Evolutionary conservation across 2,888 invertebrate genomes (phyloP), one percentile per base, ranked within the genome.

Genomic region (Drosophila monieri): DNA sequence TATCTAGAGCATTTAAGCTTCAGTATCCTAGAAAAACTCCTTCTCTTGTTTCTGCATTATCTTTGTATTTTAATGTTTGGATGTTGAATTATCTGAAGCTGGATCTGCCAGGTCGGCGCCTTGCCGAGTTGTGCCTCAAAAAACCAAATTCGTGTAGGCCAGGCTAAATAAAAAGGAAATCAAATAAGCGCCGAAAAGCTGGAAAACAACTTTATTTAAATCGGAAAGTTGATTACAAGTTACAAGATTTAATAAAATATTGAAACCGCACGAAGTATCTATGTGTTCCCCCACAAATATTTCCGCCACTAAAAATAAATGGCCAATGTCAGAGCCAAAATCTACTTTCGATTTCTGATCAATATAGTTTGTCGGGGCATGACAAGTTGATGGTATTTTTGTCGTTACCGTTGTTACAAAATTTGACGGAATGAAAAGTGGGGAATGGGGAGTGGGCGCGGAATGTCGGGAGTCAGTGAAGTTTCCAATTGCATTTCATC

Each of bases 401-500:
- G 52, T 30, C 54, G 84, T 80, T 84, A 53, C 75, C 78, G 84
- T 80, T 80, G 80, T 87, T 84, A 80, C 80, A 49, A 35, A 41
- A 41, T 43, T 49, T 37, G 60, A 44, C 58, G 43, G 53, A 43
- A 43, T 30, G 43, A 15, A 14, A 18, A 12, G 43, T 21, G 21
- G 21, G 12, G 37, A 27, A 27, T 27, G 27, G 27, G 9, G 32
- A 30, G 35, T 47, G 64, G 52, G 61, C 15, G 23, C 43, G 65
- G 55, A 61, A 59, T 52, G 69, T 53, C 49, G 53, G 37, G 65
- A 46, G 62, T 47, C 85, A 71, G 78, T 85, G 78, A 58, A 73
- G 49, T 53, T 88, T 81, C 79, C 86, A 88, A 88, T 78, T 85
- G 77, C 88, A 88, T 85, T 80, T 78, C 85, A 67, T 80, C 87